These are phyloP conservation scores for Ameiurus melas DNA, from an alignment of 2,113 vertebrate genomes.

Conservation along the genomic window DNA sequence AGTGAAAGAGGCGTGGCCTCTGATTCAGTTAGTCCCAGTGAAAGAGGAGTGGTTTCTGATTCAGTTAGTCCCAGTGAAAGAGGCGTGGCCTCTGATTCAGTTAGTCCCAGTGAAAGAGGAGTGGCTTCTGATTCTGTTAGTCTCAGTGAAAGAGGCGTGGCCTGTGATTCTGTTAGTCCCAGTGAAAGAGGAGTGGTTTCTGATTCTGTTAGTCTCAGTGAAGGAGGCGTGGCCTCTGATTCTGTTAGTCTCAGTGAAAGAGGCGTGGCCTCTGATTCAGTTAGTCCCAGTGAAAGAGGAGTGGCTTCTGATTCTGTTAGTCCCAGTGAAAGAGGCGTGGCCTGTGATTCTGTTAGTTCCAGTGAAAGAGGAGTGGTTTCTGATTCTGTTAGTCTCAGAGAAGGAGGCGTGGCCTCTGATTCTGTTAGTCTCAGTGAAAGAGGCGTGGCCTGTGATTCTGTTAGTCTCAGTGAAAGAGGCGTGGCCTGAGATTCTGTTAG, in stretches of 20 bases:
- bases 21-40: neutral
- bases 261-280: neutral
- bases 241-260: neutral
- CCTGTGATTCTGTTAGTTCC: neutral
- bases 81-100: no score
- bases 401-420: neutral
- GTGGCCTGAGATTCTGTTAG: neutral
- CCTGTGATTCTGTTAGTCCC: no score
- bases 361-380: neutral
- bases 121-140: no score
- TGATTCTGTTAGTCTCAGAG: neutral
- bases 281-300: neutral
- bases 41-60: neutral
- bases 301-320: neutral
- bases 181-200: no score
- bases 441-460: neutral
- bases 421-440: neutral
- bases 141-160: no score
- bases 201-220: no score
- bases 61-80: neutral
- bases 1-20: neutral
- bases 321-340: neutral
- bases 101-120: no score
- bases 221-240: neutral
- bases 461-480: neutral